Conservation (phyloP, 1,140 invertebrate genomes). For the Caenorhabditis brenneri region DNA sequence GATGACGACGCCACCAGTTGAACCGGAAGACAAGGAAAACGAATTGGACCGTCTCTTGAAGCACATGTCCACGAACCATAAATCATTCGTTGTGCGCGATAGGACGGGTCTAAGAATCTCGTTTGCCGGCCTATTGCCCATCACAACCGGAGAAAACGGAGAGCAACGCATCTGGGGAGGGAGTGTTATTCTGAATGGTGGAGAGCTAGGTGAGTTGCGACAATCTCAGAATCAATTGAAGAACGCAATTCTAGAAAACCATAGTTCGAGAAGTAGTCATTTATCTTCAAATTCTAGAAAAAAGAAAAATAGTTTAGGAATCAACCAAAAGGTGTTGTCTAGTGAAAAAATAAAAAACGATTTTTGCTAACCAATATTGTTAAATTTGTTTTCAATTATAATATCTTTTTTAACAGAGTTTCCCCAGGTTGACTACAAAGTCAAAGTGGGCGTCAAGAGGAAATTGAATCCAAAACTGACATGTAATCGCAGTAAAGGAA, state of each 20-base stretch:
- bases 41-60: neutral
- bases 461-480: neutral
- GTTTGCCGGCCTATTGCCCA: neutral
- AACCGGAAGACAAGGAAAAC: neutral
- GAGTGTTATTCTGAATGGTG: constrained; percentile 18
- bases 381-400: too few species aligned
- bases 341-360: too few species aligned
- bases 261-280: too few species aligned
- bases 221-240: neutral
- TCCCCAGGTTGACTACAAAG: neutral
- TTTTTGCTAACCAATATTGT: too few species aligned
- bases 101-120: constrained; percentile 15
- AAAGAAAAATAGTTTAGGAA: too few species aligned
- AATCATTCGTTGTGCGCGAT: constrained; percentile 1
- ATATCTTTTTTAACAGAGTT: neutral
- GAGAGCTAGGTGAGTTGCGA: neutral
- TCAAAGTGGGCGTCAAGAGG: neutral
- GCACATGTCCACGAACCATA: constrained; percentile 14
- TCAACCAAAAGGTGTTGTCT: too few species aligned
- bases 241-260: neutral
- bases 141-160: constrained; percentile 10
- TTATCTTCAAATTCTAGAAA: too few species aligned
- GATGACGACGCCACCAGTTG: constrained; percentile 14
- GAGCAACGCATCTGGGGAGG: constrained; percentile 5
- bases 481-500: neutral